Percentiles rank a stretch among this genome's conserved stretches.
Conservation (phyloP, 2,888 invertebrate species). For the Biston stratarius region DNA sequence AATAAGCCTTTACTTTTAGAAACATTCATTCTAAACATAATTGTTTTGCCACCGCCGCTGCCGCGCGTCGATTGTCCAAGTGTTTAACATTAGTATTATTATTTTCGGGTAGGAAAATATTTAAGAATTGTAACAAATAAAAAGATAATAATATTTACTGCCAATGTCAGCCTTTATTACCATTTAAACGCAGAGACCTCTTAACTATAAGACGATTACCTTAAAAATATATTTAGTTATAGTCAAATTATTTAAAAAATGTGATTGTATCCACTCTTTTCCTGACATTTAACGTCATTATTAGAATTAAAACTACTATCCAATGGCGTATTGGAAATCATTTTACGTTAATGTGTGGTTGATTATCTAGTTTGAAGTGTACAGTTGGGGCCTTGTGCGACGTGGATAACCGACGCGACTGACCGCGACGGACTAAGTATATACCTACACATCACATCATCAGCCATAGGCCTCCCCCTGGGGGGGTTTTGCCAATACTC, state of each 20-base stretch:
- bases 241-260: slow-evolving; percentile 48
- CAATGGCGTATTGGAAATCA: background rate
- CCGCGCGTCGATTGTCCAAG: slow-evolving; percentile 37
- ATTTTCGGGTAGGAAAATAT: slow-evolving; percentile 40
- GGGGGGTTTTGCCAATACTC: too few relatives aligned
- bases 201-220: slow-evolving; percentile 41
- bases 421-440: too few relatives aligned
- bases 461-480: too few relatives aligned
- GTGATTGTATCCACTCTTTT: slow-evolving; percentile 40
- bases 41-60: slow-evolving; percentile 44
- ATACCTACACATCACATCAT: too few relatives aligned
- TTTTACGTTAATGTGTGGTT: slow-evolving; percentile 1
- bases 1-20: slow-evolving; percentile 46
- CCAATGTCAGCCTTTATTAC: slow-evolving; percentile 61
- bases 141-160: slow-evolving; percentile 54
- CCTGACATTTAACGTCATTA: background rate
- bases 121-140: slow-evolving; percentile 41
- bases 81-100: slow-evolving; percentile 39
- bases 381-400: too few relatives aligned
- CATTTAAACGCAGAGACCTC: slow-evolving; percentile 43
- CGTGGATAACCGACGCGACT: too few relatives aligned
- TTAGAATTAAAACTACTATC: slow-evolving; percentile 1
- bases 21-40: slow-evolving; percentile 1
- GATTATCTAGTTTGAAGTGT: too few relatives aligned
- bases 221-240: slow-evolving; percentile 45